Conservation (phyloP, 2,113 vertebrate genomes). For the Chiloscyllium plagiosum region DNA sequence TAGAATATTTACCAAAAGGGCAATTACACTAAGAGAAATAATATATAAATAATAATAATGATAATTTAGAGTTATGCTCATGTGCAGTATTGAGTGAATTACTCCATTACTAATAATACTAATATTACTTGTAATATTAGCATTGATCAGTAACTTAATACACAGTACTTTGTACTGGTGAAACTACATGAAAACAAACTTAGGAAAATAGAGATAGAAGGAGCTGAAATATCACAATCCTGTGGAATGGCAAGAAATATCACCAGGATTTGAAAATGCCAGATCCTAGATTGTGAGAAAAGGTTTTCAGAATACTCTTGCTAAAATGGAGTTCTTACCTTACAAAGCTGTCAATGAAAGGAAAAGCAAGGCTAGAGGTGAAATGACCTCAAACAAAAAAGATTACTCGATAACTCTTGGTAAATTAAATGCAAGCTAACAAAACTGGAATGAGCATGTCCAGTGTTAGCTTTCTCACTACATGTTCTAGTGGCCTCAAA, state of each 20-base stretch:
- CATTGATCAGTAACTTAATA: not conserved
- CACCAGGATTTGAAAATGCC: not conserved
- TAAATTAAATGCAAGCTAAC: not conserved
- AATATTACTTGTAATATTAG: not conserved
- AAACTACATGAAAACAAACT: not conserved
- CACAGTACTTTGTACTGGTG: not conserved
- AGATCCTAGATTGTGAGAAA: not conserved
- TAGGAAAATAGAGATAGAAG: not conserved
- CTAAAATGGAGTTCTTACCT: not conserved
- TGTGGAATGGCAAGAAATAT: not conserved
- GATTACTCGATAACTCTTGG: not conserved
- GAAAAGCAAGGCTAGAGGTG: not conserved
- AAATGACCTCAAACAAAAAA: not conserved
- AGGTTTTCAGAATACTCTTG: not conserved
- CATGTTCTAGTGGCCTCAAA: too few relatives aligned
- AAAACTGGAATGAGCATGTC: not conserved
- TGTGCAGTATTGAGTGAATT: not conserved
- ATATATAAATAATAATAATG: too few relatives aligned
- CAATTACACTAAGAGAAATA: not conserved
- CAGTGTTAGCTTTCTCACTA: not conserved
- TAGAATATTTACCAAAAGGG: conserved; percentile 42
- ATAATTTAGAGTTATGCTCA: not conserved
- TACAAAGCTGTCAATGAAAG: not conserved
- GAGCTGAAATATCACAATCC: not conserved
- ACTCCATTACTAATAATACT: not conserved